phyloP scores from a whole-genome alignment of 2,888 invertebrate species.

The Lepas anatifera region DNA sequence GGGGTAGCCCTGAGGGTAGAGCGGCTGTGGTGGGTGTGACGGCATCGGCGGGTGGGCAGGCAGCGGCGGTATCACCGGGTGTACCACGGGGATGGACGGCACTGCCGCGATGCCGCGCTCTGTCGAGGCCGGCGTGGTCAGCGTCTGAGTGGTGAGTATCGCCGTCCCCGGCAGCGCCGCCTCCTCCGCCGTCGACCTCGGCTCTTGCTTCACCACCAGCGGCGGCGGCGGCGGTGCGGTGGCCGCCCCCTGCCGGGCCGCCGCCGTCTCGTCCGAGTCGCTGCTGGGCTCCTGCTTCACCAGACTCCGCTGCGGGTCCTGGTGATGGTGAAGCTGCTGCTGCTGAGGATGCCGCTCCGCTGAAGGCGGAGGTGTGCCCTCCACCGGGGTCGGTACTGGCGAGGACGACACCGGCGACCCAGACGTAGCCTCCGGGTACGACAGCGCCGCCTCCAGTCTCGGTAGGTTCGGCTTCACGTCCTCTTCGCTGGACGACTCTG shows the following conservation, averaged over 20 bases:
- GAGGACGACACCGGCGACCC: neutral
- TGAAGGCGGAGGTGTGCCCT: neutral
- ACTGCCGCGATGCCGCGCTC: neutral
- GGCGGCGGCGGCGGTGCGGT: neutral
- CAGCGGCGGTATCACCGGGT: neutral
- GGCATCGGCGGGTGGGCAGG: neutral
- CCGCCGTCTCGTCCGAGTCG: neutral
- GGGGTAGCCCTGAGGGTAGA: neutral
- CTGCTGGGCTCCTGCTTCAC: neutral
- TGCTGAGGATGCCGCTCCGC: neutral
- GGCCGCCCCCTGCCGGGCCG: no score
- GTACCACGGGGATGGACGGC: neutral
- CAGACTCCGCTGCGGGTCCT: no score
- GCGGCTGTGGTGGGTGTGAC: neutral
- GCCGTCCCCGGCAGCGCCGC: neutral
- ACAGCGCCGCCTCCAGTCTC: neutral
- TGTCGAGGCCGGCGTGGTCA: neutral
- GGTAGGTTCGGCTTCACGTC: slow-evolving; percentile 3
- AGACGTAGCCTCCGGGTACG: neutral
- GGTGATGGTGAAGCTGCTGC: no score
- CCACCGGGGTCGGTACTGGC: neutral
- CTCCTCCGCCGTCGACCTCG: no score
- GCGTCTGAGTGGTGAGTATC: neutral
- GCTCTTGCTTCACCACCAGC: neutral
- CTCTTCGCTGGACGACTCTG: neutral